A percentile compares a stretch with the other conserved stretches of the same genome.
Evolutionary conservation across 2,113 vertebrate species (phyloP).

Genomic region (Xenopus laevis): DNA sequence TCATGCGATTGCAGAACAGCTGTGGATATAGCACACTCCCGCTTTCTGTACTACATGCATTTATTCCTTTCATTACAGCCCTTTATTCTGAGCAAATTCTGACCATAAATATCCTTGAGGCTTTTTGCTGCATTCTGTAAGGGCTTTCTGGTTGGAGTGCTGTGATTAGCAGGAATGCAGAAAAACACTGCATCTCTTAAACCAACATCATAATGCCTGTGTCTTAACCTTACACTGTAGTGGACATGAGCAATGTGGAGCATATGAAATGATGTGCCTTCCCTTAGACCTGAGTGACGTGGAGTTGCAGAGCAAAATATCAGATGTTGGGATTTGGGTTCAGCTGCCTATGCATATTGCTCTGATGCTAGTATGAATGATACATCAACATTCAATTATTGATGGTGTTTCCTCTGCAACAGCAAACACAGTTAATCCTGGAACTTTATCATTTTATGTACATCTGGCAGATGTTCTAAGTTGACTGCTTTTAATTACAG

Average conservation of each 20-base stretch:
- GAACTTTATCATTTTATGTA: not conserved
- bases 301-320: not conserved
- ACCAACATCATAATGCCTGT: too few relatives aligned
- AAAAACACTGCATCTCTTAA: too few relatives aligned
- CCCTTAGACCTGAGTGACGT: not conserved
- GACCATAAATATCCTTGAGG: too few relatives aligned
- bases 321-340: conserved; percentile 5
- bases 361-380: conserved; percentile 16
- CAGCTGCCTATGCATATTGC: not conserved
- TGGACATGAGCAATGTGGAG: not conserved
- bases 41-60: not conserved
- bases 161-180: too few relatives aligned
- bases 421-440: not conserved
- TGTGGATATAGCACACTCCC: conserved; percentile 1
- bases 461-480: too few relatives aligned
- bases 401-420: conserved; percentile 11
- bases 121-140: not conserved
- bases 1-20: conserved; percentile 30
- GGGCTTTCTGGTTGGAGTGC: not conserved
- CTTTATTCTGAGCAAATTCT: not conserved
- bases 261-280: not conserved
- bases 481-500: too few relatives aligned
- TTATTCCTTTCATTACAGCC: not conserved
- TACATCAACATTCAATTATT: conserved; percentile 27
- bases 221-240: too few relatives aligned